A percentile compares a stretch with the other conserved stretches of the same genome.
phyloP scores from a whole-genome alignment of 1,140 invertebrate species.

The Solen grandis region DNA sequence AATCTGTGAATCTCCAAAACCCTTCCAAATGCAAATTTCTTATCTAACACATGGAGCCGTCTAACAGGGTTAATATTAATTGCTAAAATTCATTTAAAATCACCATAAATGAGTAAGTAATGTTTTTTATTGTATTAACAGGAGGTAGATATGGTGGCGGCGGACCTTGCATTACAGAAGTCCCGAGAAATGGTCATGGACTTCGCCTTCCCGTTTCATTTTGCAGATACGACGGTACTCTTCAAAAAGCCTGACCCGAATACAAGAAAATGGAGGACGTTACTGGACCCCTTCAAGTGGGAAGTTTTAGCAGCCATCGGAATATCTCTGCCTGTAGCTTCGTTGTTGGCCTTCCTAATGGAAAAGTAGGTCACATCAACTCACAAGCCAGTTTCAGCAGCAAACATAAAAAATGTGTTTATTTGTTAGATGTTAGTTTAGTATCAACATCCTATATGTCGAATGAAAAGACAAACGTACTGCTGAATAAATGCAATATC shows the following conservation, averaged over 20 bases:
- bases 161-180: conserved; percentile 58
- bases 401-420: no score
- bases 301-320: conserved; percentile 61
- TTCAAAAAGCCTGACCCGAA: conserved; percentile 69
- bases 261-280: conserved; percentile 65
- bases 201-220: conserved; percentile 69
- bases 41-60: no score
- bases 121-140: conserved; percentile 38
- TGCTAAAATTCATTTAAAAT: no score
- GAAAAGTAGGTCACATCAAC: conserved; percentile 58
- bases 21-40: no score
- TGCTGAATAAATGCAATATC: no score
- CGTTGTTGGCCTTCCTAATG: conserved; percentile 58
- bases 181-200: conserved; percentile 69
- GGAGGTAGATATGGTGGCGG: conserved; percentile 70
- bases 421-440: no score
- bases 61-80: no score
- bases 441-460: no score
- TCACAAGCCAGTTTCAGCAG: no score
- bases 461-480: no score
- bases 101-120: no score
- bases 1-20: no score
- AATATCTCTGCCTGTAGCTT: conserved; percentile 48
- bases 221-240: conserved; percentile 62
- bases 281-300: conserved; percentile 67